These are phyloP conservation scores for Noctilio leporinus DNA, from an alignment of 2,113 vertebrate species.

Conservation along the genomic window DNA sequence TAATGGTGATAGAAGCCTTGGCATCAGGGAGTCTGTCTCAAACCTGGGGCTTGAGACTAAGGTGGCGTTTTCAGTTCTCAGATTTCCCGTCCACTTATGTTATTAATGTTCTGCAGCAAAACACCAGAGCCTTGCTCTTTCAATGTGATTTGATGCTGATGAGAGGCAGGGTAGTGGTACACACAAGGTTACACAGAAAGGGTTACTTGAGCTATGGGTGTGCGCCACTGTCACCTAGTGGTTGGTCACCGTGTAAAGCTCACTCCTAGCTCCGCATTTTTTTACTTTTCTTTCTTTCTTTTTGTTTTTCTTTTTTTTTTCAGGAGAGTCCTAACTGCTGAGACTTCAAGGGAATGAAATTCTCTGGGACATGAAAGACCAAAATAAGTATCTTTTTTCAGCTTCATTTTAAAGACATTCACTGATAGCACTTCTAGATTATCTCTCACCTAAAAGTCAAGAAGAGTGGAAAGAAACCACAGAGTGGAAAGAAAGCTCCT, in stretches of 20 bases:
- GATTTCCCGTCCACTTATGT: slow-evolving; percentile 19
- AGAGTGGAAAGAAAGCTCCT: not conserved
- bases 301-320: no score
- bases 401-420: not conserved
- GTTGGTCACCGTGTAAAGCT: not conserved
- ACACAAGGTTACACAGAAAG: not conserved
- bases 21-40: not conserved
- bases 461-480: not conserved
- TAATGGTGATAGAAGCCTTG: not conserved
- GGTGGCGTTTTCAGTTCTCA: slow-evolving; percentile 20
- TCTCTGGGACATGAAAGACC: not conserved
- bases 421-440: not conserved
- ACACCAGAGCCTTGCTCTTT: slow-evolving; percentile 55
- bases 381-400: not conserved
- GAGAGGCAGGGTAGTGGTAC: not conserved
- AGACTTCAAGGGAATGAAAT: not conserved
- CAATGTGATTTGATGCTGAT: not conserved
- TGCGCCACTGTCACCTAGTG: slow-evolving; percentile 41
- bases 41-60: not conserved
- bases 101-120: slow-evolving; percentile 37
- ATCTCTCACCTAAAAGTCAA: not conserved
- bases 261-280: no score
- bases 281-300: no score
- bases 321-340: not conserved
- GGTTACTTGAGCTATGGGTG: not conserved